Evolutionary conservation across 2,888 invertebrate genomes (phyloP).

Genomic region (Ophion costatus): DNA sequence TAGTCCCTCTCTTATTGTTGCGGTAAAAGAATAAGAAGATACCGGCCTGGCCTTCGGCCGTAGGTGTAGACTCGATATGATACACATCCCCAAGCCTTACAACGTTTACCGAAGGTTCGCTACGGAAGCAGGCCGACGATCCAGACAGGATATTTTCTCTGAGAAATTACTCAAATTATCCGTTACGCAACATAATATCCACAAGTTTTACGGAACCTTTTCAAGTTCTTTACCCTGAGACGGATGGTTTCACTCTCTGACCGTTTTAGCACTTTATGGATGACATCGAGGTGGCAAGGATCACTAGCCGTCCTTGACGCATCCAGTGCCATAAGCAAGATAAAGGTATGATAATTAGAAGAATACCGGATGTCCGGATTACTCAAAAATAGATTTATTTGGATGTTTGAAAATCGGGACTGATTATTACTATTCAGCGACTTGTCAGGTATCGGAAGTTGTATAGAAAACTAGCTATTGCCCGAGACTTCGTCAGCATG

Average conservation of each 20-base stretch:
- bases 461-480: no score
- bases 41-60: conserved; percentile 38
- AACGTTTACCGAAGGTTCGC: conserved; percentile 4
- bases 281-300: background rate
- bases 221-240: background rate
- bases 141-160: conserved; percentile 10
- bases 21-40: conserved; percentile 57
- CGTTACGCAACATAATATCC: conserved; percentile 78
- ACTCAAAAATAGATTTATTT: background rate
- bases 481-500: no score
- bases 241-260: background rate
- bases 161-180: conserved; percentile 78
- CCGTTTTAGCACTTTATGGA: background rate
- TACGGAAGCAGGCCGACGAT: conserved; percentile 13
- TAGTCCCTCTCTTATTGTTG: conserved; percentile 23
- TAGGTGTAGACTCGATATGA: conserved; percentile 23
- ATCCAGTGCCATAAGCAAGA: no score
- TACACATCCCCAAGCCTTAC: conserved; percentile 16
- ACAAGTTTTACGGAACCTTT: conserved; percentile 72
- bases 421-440: no score
- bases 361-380: background rate
- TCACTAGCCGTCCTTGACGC: background rate
- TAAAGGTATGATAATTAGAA: background rate
- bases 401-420: no score
- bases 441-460: no score